These are phyloP conservation scores for Palaemon carinicauda DNA, from an alignment of 1,140 invertebrate genomes.

Conservation along the genomic window DNA sequence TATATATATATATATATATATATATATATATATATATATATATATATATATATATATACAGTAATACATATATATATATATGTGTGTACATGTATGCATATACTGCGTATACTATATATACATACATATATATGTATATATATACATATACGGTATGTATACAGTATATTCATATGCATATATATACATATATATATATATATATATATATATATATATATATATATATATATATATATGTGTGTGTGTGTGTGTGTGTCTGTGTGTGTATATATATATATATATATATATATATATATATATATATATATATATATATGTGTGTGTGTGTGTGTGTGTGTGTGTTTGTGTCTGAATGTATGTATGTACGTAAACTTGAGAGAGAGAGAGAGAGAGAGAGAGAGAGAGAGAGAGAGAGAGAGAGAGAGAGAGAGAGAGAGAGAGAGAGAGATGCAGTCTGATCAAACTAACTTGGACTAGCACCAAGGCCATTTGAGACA, in stretches of 20 bases:
- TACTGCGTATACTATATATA: neutral
- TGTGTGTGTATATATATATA: neutral
- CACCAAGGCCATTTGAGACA: too few relatives aligned
- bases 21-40: too few relatives aligned
- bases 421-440: conserved; percentile 4
- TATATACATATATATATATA: neutral
- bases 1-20: too few relatives aligned
- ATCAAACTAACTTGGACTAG: too few relatives aligned
- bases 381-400: neutral
- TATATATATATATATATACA: neutral
- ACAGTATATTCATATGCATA: neutral
- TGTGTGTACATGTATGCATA: neutral
- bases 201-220: neutral
- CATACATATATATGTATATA: neutral
- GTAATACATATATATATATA: neutral
- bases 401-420: neutral
- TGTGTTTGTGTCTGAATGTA: too few relatives aligned
- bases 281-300: neutral
- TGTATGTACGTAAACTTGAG: neutral
- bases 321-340: conserved; percentile 2
- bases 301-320: conserved; percentile 5
- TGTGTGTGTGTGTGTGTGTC: neutral
- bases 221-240: too few relatives aligned
- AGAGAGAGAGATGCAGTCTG: neutral
- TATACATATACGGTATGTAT: neutral